phyloP scores from a whole-genome alignment of 2,888 invertebrate species.

The Philaethria dido region DNA sequence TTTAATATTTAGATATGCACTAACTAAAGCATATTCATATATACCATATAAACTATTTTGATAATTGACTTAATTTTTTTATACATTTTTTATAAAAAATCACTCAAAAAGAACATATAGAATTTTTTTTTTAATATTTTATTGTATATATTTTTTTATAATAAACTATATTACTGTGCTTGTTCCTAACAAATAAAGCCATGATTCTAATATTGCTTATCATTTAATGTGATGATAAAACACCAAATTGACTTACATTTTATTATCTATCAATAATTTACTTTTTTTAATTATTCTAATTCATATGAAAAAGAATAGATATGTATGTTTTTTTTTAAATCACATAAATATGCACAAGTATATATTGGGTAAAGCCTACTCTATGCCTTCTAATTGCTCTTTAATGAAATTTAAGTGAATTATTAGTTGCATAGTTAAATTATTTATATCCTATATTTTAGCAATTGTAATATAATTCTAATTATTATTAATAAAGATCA shows the following conservation, averaged over 20 bases:
- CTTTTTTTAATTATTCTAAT: not conserved
- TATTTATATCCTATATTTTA: slow-evolving; percentile 26
- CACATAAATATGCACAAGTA: slow-evolving; percentile 23
- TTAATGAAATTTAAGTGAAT: slow-evolving; percentile 25
- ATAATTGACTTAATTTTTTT: slow-evolving; percentile 1
- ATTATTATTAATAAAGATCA: slow-evolving; percentile 67
- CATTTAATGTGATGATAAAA: slow-evolving; percentile 4
- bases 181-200: not conserved
- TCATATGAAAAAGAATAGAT: not conserved
- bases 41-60: no score
- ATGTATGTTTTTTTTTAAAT: not conserved
- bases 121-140: not conserved
- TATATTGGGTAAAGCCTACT: slow-evolving; percentile 37
- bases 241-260: not conserved
- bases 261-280: not conserved
- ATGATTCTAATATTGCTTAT: slow-evolving; percentile 6
- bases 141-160: not conserved
- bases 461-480: slow-evolving; percentile 50
- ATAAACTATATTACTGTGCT: not conserved
- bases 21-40: slow-evolving; percentile 23
- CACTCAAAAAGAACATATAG: not conserved
- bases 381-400: slow-evolving; percentile 43
- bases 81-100: not conserved
- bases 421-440: slow-evolving; percentile 21
- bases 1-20: slow-evolving; percentile 1